These are phyloP conservation scores for Myotis daubentonii DNA, from an alignment of 2,797 vertebrate species.

Conservation along the genomic window DNA sequence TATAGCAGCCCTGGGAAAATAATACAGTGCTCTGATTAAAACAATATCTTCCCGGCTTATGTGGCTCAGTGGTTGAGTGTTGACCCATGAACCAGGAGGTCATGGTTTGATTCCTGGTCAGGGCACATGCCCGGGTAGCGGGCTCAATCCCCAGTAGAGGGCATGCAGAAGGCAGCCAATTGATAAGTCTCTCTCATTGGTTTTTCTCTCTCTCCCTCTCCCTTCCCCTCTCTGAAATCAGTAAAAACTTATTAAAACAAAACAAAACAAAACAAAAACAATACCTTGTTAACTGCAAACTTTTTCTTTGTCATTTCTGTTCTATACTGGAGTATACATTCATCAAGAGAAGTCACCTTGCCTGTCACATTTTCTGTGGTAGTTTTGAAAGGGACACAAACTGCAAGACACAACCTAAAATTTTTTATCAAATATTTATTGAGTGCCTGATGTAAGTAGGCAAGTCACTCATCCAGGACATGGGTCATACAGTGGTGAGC, in stretches of 20 bases:
- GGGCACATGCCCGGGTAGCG: too few species aligned
- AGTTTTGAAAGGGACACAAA: background rate
- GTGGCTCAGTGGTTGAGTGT: too few species aligned
- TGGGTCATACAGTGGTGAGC: background rate
- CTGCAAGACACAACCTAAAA: background rate
- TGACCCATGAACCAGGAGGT: too few species aligned
- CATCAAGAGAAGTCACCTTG: background rate
- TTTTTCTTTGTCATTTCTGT: background rate
- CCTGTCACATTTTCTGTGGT: background rate
- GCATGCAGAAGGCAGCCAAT: too few species aligned
- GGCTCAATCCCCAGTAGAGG: too few species aligned
- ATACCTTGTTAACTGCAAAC: background rate
- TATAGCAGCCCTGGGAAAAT: background rate
- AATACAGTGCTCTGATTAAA: background rate
- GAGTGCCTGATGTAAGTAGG: background rate
- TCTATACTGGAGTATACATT: background rate
- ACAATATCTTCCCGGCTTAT: background rate
- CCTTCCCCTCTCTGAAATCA: too few species aligned
- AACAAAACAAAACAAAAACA: too few species aligned
- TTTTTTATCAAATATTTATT: background rate
- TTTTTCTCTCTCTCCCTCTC: too few species aligned
- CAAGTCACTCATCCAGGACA: background rate
- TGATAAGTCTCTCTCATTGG: too few species aligned
- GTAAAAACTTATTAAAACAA: too few species aligned
- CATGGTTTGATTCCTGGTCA: too few species aligned